Evolutionary conservation across 2,888 invertebrate species (phyloP).

Genomic region (Harmothoe impar): DNA sequence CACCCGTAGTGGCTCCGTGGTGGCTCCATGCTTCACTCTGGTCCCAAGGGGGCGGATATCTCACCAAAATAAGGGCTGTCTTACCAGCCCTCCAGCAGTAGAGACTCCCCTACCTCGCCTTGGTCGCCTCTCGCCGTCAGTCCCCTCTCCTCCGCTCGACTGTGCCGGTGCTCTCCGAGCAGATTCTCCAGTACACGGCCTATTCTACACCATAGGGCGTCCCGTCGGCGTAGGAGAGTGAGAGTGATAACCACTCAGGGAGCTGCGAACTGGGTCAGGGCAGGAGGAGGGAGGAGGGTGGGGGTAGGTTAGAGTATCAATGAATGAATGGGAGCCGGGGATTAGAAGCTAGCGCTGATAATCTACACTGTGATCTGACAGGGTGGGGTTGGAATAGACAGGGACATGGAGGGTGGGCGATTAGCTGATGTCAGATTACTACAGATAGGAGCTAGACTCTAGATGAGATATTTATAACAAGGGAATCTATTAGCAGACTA

Average conservation of each 20-base stretch:
- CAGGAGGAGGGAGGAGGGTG: background rate
- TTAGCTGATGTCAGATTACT: no score
- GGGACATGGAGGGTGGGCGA: background rate
- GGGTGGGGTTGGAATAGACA: background rate
- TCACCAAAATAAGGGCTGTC: background rate
- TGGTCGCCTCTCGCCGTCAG: background rate
- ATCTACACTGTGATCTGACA: background rate
- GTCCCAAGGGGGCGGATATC: background rate
- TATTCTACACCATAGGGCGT: background rate
- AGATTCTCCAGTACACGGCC: background rate
- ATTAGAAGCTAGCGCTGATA: background rate
- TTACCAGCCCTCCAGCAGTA: background rate
- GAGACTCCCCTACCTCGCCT: background rate
- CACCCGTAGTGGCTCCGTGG: background rate
- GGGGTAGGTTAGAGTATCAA: background rate
- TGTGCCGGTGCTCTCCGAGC: background rate
- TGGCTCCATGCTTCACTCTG: background rate
- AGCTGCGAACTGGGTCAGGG: background rate
- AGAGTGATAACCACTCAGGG: constrained; percentile 22
- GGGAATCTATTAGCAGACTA: no score
- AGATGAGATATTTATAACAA: no score
- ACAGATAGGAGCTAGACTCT: no score
- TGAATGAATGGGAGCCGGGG: constrained; percentile 5
- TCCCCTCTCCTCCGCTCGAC: constrained; percentile 32
- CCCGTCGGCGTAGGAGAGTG: background rate